Evolutionary conservation across 2,888 invertebrate species (phyloP).

Genomic region (Osedax fenrisi): DNA sequence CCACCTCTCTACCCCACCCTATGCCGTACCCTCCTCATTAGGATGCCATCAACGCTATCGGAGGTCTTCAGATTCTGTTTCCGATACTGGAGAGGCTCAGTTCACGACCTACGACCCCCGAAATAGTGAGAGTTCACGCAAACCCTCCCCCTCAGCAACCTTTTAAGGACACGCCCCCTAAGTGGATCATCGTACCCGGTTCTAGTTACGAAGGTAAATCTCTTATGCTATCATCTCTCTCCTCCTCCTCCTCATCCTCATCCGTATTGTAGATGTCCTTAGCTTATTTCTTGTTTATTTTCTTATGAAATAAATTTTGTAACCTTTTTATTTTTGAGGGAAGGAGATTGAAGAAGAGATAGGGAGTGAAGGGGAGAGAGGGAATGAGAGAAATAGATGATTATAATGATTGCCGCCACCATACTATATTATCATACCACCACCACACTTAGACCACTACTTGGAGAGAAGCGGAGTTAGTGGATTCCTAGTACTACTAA

Average conservation of each 20-base stretch:
- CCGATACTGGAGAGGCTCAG: constrained; percentile 55
- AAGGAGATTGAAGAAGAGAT: too few relatives aligned
- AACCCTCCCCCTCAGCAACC: neutral
- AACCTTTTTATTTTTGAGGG: too few relatives aligned
- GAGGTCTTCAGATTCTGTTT: constrained; percentile 57
- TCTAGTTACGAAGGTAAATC: constrained; percentile 45
- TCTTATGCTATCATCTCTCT: too few relatives aligned
- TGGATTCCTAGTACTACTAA: constrained; percentile 51
- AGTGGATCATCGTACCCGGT: constrained; percentile 55
- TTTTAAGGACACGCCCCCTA: neutral
- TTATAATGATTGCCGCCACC: too few relatives aligned
- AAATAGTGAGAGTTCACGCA: neutral
- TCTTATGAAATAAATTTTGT: too few relatives aligned
- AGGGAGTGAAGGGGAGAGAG: too few relatives aligned
- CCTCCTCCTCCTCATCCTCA: too few relatives aligned
- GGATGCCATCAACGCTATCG: constrained; percentile 55
- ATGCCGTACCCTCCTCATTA: constrained; percentile 32
- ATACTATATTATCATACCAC: too few relatives aligned
- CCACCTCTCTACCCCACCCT: too few relatives aligned
- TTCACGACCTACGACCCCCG: neutral
- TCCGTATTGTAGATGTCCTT: too few relatives aligned
- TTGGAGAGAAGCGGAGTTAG: constrained; percentile 56
- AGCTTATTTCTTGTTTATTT: too few relatives aligned
- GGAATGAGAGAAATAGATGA: too few relatives aligned
- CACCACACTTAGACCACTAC: neutral